Base-by-base conservation (phyloP, 2,113 vertebrate species). In the Solea senegalensis region DNA sequence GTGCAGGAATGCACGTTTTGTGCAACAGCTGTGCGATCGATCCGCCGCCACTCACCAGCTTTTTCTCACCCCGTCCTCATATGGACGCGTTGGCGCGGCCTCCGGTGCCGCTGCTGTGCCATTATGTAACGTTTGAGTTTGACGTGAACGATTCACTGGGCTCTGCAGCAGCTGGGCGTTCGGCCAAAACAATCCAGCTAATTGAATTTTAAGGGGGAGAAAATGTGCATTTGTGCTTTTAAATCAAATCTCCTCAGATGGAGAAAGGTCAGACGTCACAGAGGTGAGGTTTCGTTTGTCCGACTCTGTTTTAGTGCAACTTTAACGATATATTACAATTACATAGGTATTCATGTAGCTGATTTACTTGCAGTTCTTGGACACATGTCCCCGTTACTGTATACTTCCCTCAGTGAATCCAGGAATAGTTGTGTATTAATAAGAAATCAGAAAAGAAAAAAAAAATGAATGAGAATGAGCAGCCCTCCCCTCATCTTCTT, bases 71-170 rank as follows among this genome's bases (percentile, higher is more conserved):
- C 48, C 8, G 13, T 54, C 8, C 76, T 71, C 68, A 13, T 63
- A 84, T 89, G 15, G 84, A 91, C 65, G 81, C 11, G 51, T 62
- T 76, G 75, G 62, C 71, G 34, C 48, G 61, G 72, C 77, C 13
- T 70, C 43, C 41, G 6, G 9, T 54, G 79, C 21, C 21, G 21
- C 80, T 76, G 74, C 83, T 73, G 71, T 77, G 43, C 16, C 28
- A 21, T 91, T 89, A 82, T 27, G 34, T 85, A 88, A 90, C 60
- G 59, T 56, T 40, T 70, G 49, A 11, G 61, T 80, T 76, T 55
- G 66, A 60, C 74, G 72, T 74, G 72, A 74, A 43, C 0, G 2
- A 12, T 8, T 43, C 16, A 64, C 10, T 45, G 50, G 14, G 3
- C 55, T 59, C 45, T 9, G 2, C 13, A 43, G 64, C 21, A 39